Base-by-base conservation (phyloP, 2,797 vertebrate species). In the Scarus forsteni region DNA sequence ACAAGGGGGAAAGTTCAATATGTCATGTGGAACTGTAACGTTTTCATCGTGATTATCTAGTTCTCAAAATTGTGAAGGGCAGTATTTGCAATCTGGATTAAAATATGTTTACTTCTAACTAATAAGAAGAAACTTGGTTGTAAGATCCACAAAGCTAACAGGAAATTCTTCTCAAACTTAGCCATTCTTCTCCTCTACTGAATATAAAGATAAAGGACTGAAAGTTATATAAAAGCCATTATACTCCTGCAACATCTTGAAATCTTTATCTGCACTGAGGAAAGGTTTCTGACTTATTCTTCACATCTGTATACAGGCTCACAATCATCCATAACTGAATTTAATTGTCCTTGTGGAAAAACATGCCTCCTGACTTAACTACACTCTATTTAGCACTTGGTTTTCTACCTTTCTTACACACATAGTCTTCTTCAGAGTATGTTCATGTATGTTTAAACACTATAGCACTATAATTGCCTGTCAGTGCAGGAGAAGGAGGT, bases 381-480 rank as follows among this genome's bases (percentile, higher is more conserved):
- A 2, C 0, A 18, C 56, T 38, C 70, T 61, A 60, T 85, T 84
- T 73, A 72, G 61, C 58, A 11, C 55, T 51, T 18, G 5, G 10
- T 77, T 64, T 60, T 77, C 18, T 40, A 12, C 60, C 67, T 64
- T 60, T 77, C 27, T 40, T 11, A 59, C 67, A 56, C 40, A 69
- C 39, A 16, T 5, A 35, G 42, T 12, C 52, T 36, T 42, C 56
- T 65, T 56, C 40, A 35, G 65, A 73, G 69, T 43, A 57, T 45
- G 45, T 74, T 51, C 73, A 76, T 65, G 38, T 77, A 64, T 86
- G 72, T 91, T 89, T 74, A 68, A 89, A 85, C 71, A 49, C 12
- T 66, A 36, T 82, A 89, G 84, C 69, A 49, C 12, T 66, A 36
- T 82, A 82, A 89, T 84, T 85, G 75, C 53, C 80, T 85, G 85